Conservation (phyloP, 2,113 vertebrate genomes). For the Scalopus aquaticus region DNA sequence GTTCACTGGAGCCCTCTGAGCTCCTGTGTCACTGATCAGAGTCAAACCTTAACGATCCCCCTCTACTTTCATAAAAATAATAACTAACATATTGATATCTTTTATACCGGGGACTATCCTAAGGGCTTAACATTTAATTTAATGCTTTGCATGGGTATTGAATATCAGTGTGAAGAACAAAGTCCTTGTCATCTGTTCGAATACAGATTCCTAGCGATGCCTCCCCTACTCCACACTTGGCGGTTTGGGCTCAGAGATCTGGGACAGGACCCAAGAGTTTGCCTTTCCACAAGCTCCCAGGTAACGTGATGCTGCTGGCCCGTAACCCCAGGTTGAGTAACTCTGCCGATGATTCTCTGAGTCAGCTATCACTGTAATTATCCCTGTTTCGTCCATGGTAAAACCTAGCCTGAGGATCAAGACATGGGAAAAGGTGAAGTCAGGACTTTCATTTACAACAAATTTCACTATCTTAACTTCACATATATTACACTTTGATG, state of each 20-base stretch:
- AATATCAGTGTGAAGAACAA: neutral
- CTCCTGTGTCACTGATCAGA: conserved; percentile 33
- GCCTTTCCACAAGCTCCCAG: neutral
- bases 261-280: neutral
- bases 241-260: neutral
- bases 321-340: neutral
- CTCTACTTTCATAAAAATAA: conserved; percentile 48
- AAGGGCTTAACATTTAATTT: conserved; percentile 20
- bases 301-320: neutral
- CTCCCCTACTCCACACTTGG: neutral
- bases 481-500: neutral
- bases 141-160: conserved; percentile 16
- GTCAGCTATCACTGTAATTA: neutral
- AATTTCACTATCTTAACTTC: neutral
- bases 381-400: neutral
- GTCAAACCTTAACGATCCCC: neutral
- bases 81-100: neutral
- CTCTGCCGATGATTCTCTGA: neutral
- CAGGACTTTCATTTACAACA: neutral
- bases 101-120: neutral
- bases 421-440: neutral
- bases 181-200: neutral
- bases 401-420: neutral
- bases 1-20: conserved; percentile 20
- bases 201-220: neutral